Evolutionary conservation across 2,113 vertebrate genomes (phyloP), one percentile per base, ranked within the genome.

Genomic region (Bufo gargarizans): DNA sequence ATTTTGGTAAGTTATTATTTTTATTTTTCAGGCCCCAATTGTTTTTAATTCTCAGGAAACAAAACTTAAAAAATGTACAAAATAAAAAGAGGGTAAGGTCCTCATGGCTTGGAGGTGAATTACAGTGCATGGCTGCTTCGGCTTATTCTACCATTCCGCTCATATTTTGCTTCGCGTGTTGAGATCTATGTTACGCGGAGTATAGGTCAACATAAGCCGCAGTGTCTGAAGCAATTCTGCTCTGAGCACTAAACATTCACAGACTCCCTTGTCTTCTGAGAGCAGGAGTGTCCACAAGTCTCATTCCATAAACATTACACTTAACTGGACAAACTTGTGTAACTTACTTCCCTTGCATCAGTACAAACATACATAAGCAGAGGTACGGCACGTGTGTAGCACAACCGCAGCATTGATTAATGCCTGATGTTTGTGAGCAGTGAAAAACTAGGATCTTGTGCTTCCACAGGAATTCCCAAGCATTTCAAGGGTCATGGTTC

Each of bases 281-380:
- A 63, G 56, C 50, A 59, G 72, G 58, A 76, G 84, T 53, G 76
- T 63, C 84, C 72, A 17, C 55, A 19, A 50, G 8, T 45, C 43
- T 77, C 84, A 49, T 77, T 86, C 72, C 84, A 85, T 56, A 86
- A 86, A 65, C 84, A 86, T 85, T 85, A 77, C 84, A 85, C 56
- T 47, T 77, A 77, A 86, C 77, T 86, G 84, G 84, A 33, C 71
- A 59, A 86, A 86, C 69, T 19, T 86, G 72, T n/a, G 45, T 61
- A 74, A 77, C 76, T 86, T 76, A 20, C 53, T 86, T 53, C 58
- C 47, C 56, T 45, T 49, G 84, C 77, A 76, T 86, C 72, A 65
- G 55, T 77, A 19, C 72, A 50, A 22, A 50, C 84, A 77, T 86
- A 61, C 72, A 77, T 86, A 77, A 86, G 77, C 84, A 77, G 22